A percentile compares a stretch with the other conserved stretches of the same genome.
phyloP scores from a whole-genome alignment of 2,797 vertebrate genomes.

The Melanotaenia maccullochi region DNA sequence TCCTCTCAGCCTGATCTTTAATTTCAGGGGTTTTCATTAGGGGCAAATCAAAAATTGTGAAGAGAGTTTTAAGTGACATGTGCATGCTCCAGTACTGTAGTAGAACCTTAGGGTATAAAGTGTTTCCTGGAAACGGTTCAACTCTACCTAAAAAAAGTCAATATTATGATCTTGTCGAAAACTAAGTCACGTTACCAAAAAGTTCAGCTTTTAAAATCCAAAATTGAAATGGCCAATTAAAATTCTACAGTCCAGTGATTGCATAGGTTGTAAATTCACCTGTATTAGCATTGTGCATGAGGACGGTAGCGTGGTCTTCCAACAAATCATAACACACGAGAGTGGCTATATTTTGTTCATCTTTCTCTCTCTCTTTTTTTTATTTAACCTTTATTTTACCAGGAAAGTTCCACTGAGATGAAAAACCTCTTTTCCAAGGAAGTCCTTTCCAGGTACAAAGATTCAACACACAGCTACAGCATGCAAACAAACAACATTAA shows the following conservation, averaged over 20 bases:
- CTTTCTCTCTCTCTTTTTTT: slow-evolving; percentile 78
- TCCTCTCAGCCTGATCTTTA: slow-evolving; percentile 56
- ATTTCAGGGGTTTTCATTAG: slow-evolving; percentile 64
- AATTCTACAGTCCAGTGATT: background rate
- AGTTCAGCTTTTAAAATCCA: background rate
- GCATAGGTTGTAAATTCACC: slow-evolving; percentile 66
- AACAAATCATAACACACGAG: slow-evolving; percentile 87
- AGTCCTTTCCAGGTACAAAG: too few relatives aligned
- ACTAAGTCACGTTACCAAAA: background rate
- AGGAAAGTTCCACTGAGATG: too few relatives aligned
- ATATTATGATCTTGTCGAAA: background rate
- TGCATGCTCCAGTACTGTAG: slow-evolving; percentile 83
- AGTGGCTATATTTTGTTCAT: slow-evolving; percentile 80
- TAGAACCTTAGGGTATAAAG: slow-evolving; percentile 87
- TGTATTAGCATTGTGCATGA: slow-evolving; percentile 87
- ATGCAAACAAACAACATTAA: too few relatives aligned
- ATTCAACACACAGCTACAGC: too few relatives aligned
- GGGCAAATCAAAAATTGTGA: slow-evolving; percentile 76
- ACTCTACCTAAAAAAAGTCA: slow-evolving; percentile 83
- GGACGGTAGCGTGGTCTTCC: slow-evolving; percentile 76
- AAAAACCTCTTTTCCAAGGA: too few relatives aligned
- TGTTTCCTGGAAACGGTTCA: slow-evolving; percentile 90
- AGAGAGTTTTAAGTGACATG: slow-evolving; percentile 64
- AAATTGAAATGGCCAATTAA: background rate
- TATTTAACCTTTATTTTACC: too few relatives aligned